Base-by-base conservation (phyloP, 64 coral and sea anemone species). In the Astreopora myriophthalma region DNA sequence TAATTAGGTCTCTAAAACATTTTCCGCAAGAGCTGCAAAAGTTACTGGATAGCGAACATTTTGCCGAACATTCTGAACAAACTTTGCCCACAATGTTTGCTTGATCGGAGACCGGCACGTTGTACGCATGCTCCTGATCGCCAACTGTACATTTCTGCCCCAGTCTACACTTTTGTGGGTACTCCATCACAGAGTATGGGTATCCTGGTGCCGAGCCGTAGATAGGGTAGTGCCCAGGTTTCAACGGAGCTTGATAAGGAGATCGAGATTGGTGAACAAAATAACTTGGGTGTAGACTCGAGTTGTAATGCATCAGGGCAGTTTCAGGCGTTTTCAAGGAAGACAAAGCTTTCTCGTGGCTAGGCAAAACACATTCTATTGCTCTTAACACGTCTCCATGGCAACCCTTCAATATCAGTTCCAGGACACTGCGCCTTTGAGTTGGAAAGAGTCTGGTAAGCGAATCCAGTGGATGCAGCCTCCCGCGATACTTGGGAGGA, bases 401-500 rank as follows among this genome's bases (percentile, higher is more conserved):
- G 71, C 97, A 99, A 70, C 97, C 97, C 69, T 96, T 99, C 22
- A 93, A 82, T 36, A 99, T 99, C 20, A 99, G 78, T 16, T 99
- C 94, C 86, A 99, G 69, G 12, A 99, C 97, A 79, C 94, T 90
- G 52, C 90, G 87, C 76, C 90, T 95, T 71, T 99, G 97, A 23
- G 81, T 99, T 12, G 97, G 97, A 78, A 99, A 99, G 48, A 99
- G 83, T 48, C 97, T 89, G 40, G 75, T 39, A 23, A 99, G 97
- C 16, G 96, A 86, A 22, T 99, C 97, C 64, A 99, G 84, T 11
- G 94, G 94, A 77, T 88, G 93, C 72, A 96, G 89, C 35, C 71
- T 83, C 30, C 55, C 57, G 11, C 57, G 79, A 5, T 83, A 83
- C 2, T 22, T 63, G 9, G 33, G 12, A 39, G 33, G 12, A 39